These are phyloP conservation scores for Strigamia transsilvanica DNA, from an alignment of 2,888 invertebrate genomes.

Conservation along the genomic window DNA sequence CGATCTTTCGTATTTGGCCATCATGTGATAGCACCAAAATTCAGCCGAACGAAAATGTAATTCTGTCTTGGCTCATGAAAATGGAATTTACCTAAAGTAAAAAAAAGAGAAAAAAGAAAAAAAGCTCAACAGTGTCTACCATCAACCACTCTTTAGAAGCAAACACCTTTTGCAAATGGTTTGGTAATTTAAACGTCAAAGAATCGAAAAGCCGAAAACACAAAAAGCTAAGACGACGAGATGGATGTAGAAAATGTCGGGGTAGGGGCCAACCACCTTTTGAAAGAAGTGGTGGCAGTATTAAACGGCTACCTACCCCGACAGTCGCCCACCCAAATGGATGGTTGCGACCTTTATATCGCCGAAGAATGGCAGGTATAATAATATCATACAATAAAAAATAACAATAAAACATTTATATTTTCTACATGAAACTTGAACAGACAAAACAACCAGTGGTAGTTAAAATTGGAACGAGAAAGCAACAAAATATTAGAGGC, in stretches of 20 bases:
- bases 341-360: constrained; percentile 44
- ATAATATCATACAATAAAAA: no score
- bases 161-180: neutral
- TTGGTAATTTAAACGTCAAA: neutral
- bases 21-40: constrained; percentile 15
- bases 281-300: constrained; percentile 51
- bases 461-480: constrained; percentile 35
- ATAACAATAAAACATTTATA: neutral
- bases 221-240: constrained; percentile 9
- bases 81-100: neutral
- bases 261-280: constrained; percentile 20
- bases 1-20: neutral
- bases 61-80: neutral
- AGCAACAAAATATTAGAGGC: constrained; percentile 26
- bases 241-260: constrained; percentile 20
- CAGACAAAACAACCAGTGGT: constrained; percentile 36
- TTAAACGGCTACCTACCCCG: constrained; percentile 51
- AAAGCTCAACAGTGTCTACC: constrained; percentile 3
- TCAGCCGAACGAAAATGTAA: constrained; percentile 10
- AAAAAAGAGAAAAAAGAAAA: neutral
- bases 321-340: constrained; percentile 13
- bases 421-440: neutral
- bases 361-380: constrained; percentile 51
- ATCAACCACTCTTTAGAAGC: neutral
- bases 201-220: neutral